These are phyloP conservation scores for Plutella xylostella DNA, from an alignment of 2,888 invertebrate genomes.

Conservation along the genomic window DNA sequence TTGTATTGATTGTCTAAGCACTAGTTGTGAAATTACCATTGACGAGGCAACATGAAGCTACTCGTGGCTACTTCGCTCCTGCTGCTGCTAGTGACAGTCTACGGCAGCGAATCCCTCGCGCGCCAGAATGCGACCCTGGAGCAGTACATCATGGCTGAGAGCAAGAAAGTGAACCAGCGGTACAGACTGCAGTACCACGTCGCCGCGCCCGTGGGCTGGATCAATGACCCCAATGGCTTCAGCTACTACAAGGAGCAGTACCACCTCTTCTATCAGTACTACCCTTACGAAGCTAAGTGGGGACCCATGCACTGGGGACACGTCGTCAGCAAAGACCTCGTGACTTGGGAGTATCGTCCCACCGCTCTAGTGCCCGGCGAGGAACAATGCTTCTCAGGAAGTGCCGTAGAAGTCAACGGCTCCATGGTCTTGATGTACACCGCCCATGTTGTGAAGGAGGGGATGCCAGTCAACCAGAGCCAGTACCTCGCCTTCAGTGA, in stretches of 20 bases:
- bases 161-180: slow-evolving; percentile 37
- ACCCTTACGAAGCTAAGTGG: slow-evolving; percentile 55
- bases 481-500: slow-evolving; percentile 52
- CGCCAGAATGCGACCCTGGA: slow-evolving; percentile 29
- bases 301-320: slow-evolving; percentile 71
- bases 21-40: too few species aligned
- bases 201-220: slow-evolving; percentile 61
- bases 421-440: slow-evolving; percentile 51
- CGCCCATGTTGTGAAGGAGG: slow-evolving; percentile 28
- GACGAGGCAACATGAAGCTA: background rate
- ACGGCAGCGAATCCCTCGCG: background rate
- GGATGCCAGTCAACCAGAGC: slow-evolving; percentile 37
- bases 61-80: too few species aligned
- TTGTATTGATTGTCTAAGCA: too few species aligned
- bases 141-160: slow-evolving; percentile 42
- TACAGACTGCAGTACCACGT: slow-evolving; percentile 51
- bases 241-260: slow-evolving; percentile 58
- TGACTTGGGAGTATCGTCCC: slow-evolving; percentile 58
- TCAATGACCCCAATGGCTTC: slow-evolving; percentile 71
- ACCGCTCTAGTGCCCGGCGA: slow-evolving; percentile 58
- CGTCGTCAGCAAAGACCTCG: slow-evolving; percentile 48
- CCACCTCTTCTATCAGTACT: slow-evolving; percentile 66
- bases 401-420: slow-evolving; percentile 47
- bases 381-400: slow-evolving; percentile 59
- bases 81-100: background rate